Base-by-base conservation (phyloP, 1,140 invertebrate species). In the Ladona fulva region DNA sequence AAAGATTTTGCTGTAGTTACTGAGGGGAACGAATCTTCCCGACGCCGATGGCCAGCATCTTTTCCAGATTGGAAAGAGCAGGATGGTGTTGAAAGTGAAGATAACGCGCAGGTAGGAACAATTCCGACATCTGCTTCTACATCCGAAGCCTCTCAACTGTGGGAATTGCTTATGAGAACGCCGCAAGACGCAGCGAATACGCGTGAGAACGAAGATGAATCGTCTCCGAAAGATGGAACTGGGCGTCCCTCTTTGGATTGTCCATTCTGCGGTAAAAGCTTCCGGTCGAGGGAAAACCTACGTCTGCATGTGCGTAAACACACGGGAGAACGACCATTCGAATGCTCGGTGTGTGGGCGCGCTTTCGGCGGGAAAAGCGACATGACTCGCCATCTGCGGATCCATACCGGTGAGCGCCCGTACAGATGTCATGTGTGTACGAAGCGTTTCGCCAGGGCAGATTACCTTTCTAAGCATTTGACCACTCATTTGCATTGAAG, bases 401-500 rank as follows among this genome's bases (percentile, higher is more conserved):
- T 95, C 76, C 94, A 95, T 84, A 95, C 94, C 0, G 94, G 94
- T 25, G 92, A 94, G 83, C 88, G 93, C 81, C 95, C 92, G 74
- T 97, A 92, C 84, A 95, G 94, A 82, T 96, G 94, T 85, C 93
- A 95, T 84, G 93, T 94, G 84, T 96, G 95, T 85, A 94, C 94
- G 80, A 95, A 95, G 83, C 95, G 93, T 83, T 96, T 96, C 86
- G 94, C 94, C 12, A 86, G 94, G 11, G 94, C 94, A 37, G 94
- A 95, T 83, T 95, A 95, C 82, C 89, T 95, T n/a, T 95, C 93
- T 79, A 95, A 95, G 85, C 94, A 95, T 84, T 88, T 95, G 78
- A 95, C 94, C 76, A 95, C 94, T 6, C 94, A 95, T 85, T 92
- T 95, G 3, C 52, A 66, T 22, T 66, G n/a, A 66, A 19, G 52